Conservation (phyloP, 2,888 invertebrate species). For the Lissocephala sabroskyi region DNA sequence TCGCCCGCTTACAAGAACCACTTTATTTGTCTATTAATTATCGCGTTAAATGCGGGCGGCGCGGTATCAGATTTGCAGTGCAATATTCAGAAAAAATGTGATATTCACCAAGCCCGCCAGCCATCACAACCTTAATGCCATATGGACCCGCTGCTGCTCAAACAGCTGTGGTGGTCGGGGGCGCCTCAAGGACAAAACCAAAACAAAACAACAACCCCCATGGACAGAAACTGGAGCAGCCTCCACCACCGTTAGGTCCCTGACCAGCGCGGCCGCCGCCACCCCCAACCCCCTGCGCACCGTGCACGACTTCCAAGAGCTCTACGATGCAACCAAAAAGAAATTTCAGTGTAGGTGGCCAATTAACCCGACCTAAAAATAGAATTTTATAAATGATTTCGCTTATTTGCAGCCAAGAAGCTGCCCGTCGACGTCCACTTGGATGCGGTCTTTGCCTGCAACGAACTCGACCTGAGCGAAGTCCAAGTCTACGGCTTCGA, state of each 20-base stretch:
- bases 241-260: slow-evolving; percentile 26
- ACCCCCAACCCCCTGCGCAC: slow-evolving; percentile 26
- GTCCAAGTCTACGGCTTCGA: slow-evolving; percentile 98
- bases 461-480: slow-evolving; percentile 92
- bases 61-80: slow-evolving; percentile 31
- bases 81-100: slow-evolving; percentile 39
- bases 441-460: slow-evolving; percentile 94
- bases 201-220: not conserved
- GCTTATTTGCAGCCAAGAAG: slow-evolving; percentile 83
- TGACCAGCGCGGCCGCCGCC: slow-evolving; percentile 17
- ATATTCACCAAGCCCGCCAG: slow-evolving; percentile 14
- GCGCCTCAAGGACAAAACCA: not conserved
- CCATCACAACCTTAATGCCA: no score
- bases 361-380: slow-evolving; percentile 19
- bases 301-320: slow-evolving; percentile 73
- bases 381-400: slow-evolving; percentile 11
- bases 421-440: slow-evolving; percentile 89
- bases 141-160: not conserved
- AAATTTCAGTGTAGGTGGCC: slow-evolving; percentile 82
- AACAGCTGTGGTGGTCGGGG: not conserved
- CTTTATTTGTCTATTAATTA: no score
- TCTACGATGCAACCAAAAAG: slow-evolving; percentile 78
- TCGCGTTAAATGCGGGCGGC: slow-evolving; percentile 53
- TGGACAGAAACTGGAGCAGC: slow-evolving; percentile 14
- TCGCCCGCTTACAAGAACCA: no score